Percentiles rank a stretch among this genome's conserved stretches.
Conservation (phyloP, 2,888 invertebrate genomes). For the Girardia tigrina region DNA sequence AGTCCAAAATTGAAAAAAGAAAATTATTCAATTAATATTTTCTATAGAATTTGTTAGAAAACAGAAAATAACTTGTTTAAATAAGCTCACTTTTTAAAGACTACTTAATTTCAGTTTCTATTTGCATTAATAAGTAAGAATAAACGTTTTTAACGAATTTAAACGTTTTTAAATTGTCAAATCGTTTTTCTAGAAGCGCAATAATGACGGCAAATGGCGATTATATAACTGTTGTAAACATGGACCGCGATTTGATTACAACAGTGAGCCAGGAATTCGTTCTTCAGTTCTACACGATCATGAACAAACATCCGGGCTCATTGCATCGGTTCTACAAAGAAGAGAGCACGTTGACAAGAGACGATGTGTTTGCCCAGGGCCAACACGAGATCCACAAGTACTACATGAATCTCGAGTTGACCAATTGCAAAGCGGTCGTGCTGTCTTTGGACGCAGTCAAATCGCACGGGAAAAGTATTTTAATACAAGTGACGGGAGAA, state of each 20-base stretch:
- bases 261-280: conserved; percentile 31
- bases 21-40: no score
- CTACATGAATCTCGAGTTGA: conserved; percentile 30
- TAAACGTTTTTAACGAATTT: no score
- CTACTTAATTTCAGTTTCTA: conserved; percentile 19
- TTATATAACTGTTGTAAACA: conserved; percentile 24
- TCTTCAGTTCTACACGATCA: conserved; percentile 32
- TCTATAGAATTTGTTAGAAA: no score
- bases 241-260: conserved; percentile 25
- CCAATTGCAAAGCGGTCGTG: conserved; percentile 28
- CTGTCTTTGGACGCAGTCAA: conserved; percentile 28
- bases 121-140: conserved; percentile 15
- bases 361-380: conserved; percentile 21
- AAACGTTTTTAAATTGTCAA: background rate
- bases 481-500: conserved; percentile 70
- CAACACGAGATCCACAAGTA: conserved; percentile 29
- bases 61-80: conserved; percentile 1
- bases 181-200: background rate
- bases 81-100: conserved; percentile 5
- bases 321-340: conserved; percentile 35
- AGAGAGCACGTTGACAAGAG: conserved; percentile 24
- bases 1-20: no score
- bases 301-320: conserved; percentile 32
- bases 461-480: conserved; percentile 26
- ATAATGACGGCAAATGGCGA: background rate